Base-by-base conservation (phyloP, 1,140 invertebrate genomes). In the Drosophila funebris region DNA sequence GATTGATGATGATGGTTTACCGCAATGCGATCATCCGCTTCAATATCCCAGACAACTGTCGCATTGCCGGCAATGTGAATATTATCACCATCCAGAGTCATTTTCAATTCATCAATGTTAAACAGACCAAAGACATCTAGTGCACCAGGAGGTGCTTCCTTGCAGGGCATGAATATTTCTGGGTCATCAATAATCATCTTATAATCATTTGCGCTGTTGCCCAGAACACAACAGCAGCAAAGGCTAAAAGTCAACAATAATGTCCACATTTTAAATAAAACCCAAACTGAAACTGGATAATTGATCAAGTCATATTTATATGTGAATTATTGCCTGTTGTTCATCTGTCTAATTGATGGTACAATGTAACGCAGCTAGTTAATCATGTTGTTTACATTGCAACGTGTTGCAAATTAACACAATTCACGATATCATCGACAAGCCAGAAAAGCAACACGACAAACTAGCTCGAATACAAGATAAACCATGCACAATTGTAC, bases 11-110 rank as follows among this genome's bases (percentile, higher is more conserved):
- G n/a, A 2, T 7, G 58, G 7, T 14, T 7, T 84, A 84, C 81
- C 50, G 44, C 0, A 46, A 82, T 52, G 7, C 79, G 79, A 71
- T 82, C 79, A 8, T 3, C 13, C 4, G 79, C 61, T n/a, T 83
- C 8, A 24, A 82, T 11, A 24, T 79, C 58, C 79, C 79, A 83
- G 2, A 0, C 57, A 4, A 50, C 16, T 6, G 61, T 78, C 0
- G 27, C 0, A 44, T 72, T 72, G 0, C 76, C 79, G 0, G 41
- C 16, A 0, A 83, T 0, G 16, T 68, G 66, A 18, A 83, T 61
- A 0, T 6, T 64, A 1, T 76, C 57, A 0, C 53, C 24, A 0
- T 78, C 46, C 14, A 68, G 37, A n/a, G 14, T 0, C 1, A 73
- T 2, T 2, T 8, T 9, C 14, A 84, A 0, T 2, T 72, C 13